These are phyloP conservation scores for Chloroceryle aenea DNA, from an alignment of 2,113 vertebrate genomes.

Conservation along the genomic window DNA sequence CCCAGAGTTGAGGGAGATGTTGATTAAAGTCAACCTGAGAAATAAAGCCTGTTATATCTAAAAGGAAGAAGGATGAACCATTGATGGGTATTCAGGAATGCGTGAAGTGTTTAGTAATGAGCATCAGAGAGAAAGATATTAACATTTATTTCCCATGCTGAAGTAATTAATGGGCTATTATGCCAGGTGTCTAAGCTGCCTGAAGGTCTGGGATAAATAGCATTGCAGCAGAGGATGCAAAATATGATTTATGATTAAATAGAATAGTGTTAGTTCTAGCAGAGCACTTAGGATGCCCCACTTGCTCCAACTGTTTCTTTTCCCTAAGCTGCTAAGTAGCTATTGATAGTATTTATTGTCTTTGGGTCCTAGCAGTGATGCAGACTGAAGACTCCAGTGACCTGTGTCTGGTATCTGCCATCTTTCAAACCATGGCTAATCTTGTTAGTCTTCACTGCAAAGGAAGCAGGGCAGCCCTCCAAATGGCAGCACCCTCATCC, in stretches of 20 bases:
- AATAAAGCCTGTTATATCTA: background rate
- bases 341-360: background rate
- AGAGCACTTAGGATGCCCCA: background rate
- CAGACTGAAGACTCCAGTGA: background rate
- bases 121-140: conserved; percentile 14
- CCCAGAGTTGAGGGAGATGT: background rate
- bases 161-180: conserved; percentile 53
- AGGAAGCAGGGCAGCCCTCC: background rate
- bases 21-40: background rate
- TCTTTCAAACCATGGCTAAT: background rate
- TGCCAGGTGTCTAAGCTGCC: conserved; percentile 35
- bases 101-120: background rate
- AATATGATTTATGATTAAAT: background rate
- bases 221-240: background rate
- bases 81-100: background rate
- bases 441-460: background rate
- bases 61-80: background rate
- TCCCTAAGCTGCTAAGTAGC: background rate
- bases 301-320: background rate
- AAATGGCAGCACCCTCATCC: background rate
- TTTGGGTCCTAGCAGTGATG: background rate
- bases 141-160: conserved; percentile 42
- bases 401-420: background rate
- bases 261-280: background rate
- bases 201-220: background rate